Conservation (phyloP, 2,888 invertebrate genomes). For the Campoplex capitator region DNA sequence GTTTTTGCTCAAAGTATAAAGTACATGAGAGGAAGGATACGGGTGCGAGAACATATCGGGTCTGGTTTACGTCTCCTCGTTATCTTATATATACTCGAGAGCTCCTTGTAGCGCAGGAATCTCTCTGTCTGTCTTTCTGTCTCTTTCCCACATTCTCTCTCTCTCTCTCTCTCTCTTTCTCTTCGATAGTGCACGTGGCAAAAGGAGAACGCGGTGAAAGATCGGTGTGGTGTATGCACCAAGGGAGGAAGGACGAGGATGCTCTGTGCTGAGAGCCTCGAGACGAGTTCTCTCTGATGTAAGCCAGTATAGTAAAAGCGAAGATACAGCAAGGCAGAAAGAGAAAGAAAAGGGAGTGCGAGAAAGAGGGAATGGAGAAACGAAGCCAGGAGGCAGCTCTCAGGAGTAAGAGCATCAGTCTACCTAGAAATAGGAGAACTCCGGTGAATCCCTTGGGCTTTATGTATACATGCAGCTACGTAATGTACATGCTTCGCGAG, state of each 20-base stretch:
- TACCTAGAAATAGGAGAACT: conserved; percentile 59
- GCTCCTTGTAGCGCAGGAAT: background rate
- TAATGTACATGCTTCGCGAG: conserved; percentile 30
- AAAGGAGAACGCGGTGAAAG: conserved; percentile 29
- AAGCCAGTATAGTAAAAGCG: conserved; percentile 38
- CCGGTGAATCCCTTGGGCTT: conserved; percentile 54
- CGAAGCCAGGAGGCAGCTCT: conserved; percentile 46
- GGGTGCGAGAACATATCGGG: conserved; percentile 33
- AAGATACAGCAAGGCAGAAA: conserved; percentile 39
- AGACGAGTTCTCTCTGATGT: conserved; percentile 42
- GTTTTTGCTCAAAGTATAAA: conserved; percentile 17
- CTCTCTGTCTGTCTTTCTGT: background rate
- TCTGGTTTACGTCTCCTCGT: conserved; percentile 62
- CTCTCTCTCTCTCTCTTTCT: too few species aligned
- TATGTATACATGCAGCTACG: conserved; percentile 24
- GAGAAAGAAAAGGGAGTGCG: background rate
- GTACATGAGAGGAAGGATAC: conserved; percentile 34
- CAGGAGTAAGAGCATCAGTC: conserved; percentile 54
- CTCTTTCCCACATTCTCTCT: background rate
- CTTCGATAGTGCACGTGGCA: conserved; percentile 15
- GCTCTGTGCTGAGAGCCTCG: conserved; percentile 24
- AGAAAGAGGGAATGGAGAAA: conserved; percentile 5
- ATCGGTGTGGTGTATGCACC: conserved; percentile 19
- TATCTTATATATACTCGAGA: conserved; percentile 58
- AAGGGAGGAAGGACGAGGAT: conserved; percentile 22